Percentiles rank a stretch among this genome's conserved stretches.
Evolutionary conservation across 1,140 invertebrate genomes (phyloP).

Genomic region (Zaprionus lachaisei): DNA sequence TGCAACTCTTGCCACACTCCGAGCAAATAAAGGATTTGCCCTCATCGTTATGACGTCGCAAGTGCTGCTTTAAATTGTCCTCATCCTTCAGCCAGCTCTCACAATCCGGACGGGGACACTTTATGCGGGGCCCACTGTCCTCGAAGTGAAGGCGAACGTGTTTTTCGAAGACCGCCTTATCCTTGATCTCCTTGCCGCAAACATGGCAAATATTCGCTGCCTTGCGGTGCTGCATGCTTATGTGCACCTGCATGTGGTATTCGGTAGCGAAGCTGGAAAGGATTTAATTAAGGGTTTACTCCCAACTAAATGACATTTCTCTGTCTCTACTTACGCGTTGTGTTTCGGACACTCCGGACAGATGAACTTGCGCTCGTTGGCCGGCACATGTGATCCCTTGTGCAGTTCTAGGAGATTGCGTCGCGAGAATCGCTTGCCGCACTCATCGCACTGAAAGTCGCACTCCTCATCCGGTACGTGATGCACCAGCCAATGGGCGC

Average conservation of each 20-base stretch:
- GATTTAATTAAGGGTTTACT: not conserved
- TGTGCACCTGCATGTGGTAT: constrained; percentile 75
- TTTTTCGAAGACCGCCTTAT: constrained; percentile 79
- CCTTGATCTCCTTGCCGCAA: constrained; percentile 78
- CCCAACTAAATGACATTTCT: not conserved
- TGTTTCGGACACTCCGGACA: constrained; percentile 74
- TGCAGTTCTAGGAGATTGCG: constrained; percentile 74
- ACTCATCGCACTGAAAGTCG: constrained; percentile 74
- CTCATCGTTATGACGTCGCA: constrained; percentile 74
- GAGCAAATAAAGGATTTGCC: constrained; percentile 70
- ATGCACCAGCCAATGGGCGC: constrained; percentile 68
- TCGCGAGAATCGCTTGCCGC: constrained; percentile 73
- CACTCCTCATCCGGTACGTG: constrained; percentile 76
- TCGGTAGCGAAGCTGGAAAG: constrained; percentile 71
- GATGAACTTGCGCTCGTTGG: constrained; percentile 67
- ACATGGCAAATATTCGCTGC: constrained; percentile 79
- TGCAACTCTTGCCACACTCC: constrained; percentile 76
- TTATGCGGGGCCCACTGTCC: constrained; percentile 75
- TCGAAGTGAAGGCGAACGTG: constrained; percentile 79
- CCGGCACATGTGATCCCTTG: constrained; percentile 75
- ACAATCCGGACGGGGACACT: constrained; percentile 74
- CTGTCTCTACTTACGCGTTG: constrained; percentile 57
- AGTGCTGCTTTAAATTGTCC: constrained; percentile 76
- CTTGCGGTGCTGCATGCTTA: constrained; percentile 72
- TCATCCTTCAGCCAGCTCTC: constrained; percentile 81